These are phyloP conservation scores for Alligator sinensis DNA, from an alignment of 2,113 vertebrate genomes.

Conservation along the genomic window DNA sequence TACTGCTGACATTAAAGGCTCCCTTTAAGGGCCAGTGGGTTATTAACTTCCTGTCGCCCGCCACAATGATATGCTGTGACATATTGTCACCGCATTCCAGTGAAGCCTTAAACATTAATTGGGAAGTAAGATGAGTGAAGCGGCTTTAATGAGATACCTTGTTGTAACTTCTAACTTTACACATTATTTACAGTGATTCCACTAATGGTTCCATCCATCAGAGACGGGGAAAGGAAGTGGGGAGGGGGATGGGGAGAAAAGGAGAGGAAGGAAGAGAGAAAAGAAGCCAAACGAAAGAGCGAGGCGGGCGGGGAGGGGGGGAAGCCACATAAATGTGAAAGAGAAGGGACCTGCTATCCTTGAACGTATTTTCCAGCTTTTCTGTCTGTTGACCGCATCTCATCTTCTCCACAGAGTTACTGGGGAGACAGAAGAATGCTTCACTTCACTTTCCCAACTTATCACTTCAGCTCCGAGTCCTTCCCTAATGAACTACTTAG, in stretches of 20 bases:
- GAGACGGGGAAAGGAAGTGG: conserved; percentile 46
- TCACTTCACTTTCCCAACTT: background rate
- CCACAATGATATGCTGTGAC: conserved; percentile 73
- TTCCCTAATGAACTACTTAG: background rate
- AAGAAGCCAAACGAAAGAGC: background rate
- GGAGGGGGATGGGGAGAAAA: background rate
- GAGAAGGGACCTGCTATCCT: background rate
- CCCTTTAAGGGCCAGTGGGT: conserved; percentile 73
- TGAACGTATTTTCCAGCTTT: background rate
- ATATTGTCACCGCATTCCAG: conserved; percentile 77
- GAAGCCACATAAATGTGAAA: background rate
- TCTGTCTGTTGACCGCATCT: background rate
- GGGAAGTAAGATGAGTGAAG: conserved; percentile 84
- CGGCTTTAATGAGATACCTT: conserved; percentile 86
- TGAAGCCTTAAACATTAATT: conserved; percentile 85
- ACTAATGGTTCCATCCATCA: conserved; percentile 87
- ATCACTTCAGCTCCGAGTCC: background rate
- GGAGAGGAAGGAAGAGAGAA: background rate
- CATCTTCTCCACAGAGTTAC: background rate
- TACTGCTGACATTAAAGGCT: conserved; percentile 67
- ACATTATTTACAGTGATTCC: conserved; percentile 87
- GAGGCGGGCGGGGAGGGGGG: background rate
- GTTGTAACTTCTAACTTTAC: conserved; percentile 85
- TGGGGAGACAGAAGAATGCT: background rate
- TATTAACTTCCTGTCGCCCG: conserved; percentile 78